Conservation (phyloP, 2,888 invertebrate species). For the Hirtodrosophila alboralis region DNA sequence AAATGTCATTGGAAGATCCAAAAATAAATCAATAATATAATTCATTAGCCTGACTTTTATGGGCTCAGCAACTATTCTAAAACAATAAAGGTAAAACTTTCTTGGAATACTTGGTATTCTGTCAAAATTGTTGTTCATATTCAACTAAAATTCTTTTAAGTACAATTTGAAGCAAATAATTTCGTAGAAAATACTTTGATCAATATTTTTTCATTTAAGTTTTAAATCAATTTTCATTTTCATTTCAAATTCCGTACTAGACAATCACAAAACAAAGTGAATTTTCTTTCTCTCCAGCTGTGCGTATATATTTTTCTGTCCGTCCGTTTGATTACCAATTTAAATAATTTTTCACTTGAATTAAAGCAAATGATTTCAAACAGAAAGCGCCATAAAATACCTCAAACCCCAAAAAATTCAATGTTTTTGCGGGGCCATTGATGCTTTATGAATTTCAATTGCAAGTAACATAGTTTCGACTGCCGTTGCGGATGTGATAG, state of each 20-base stretch:
- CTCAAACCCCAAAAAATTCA: constrained; percentile 6
- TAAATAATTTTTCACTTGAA: constrained; percentile 79
- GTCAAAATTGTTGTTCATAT: too few relatives aligned
- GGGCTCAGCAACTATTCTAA: too few relatives aligned
- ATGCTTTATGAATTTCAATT: constrained; percentile 78
- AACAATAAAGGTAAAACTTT: too few relatives aligned
- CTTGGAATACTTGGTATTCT: too few relatives aligned
- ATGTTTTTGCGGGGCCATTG: constrained; percentile 33
- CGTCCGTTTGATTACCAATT: constrained; percentile 75
- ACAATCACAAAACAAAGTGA: constrained; percentile 38
- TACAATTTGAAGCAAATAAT: not conserved
- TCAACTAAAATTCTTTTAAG: not conserved
- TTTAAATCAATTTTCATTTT: constrained; percentile 71
- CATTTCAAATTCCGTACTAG: constrained; percentile 42
- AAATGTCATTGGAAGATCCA: not conserved
- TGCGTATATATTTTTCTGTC: constrained; percentile 26
- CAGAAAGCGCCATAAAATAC: constrained; percentile 51
- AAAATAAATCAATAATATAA: too few relatives aligned
- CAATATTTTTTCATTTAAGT: constrained; percentile 46
- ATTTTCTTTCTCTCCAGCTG: constrained; percentile 15
- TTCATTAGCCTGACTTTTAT: too few relatives aligned
- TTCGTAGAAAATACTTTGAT: constrained; percentile 49
- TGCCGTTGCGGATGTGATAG: constrained; percentile 36
- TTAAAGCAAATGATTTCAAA: constrained; percentile 77
- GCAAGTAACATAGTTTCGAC: constrained; percentile 61